Base-by-base conservation (phyloP, 2,797 vertebrate genomes). In the Leptodactylus fallax region DNA sequence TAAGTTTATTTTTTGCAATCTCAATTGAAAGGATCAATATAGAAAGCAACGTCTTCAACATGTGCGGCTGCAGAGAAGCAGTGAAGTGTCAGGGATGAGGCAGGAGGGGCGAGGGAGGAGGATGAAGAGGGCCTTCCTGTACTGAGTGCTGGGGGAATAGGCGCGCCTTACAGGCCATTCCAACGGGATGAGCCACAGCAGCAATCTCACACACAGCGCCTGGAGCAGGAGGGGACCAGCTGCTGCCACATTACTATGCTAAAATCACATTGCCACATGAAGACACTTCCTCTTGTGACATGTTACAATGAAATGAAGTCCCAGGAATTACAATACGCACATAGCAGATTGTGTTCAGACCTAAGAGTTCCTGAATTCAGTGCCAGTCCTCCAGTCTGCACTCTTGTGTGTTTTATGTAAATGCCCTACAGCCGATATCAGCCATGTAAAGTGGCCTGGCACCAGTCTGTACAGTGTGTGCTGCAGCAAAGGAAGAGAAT, bases 171-270 rank as follows among this genome's bases (percentile, higher is more conserved):
- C 47, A 45, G 49, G 25, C 63, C 49, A 85, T 81, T 84, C 55
- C 85, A 84, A 86, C 25, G 23, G 85, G 88, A 86, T 89, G 88
- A 89, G 88, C 79, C 72, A 89, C 69, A 74, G 53, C 69, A 74
- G 53, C 49, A 67, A 47, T 71, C 36, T 61, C 65, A 61, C 55
- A 85, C 79, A 83, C 72, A 78, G 13, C 25, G 83, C 83, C 79
- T 23, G 21, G 14, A 80, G 79, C 76, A 63, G 60, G 49, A 58
- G 25, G 58, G 77, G 58, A n/a, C 49, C 58, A 67, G 49, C 72
- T 81, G 83, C 77, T 55, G 77, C 83, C 83, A 81, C 65, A 85
- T 19, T 25, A 51, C 53, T 61, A 61, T 21, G 79, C 61, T 23
- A 23, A 17, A 47, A 67, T 1, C 21, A 17, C 49, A 85, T 78